These are phyloP conservation scores for Leptinotarsa tumamoca DNA, from an alignment of 2,888 invertebrate genomes.

Conservation along the genomic window DNA sequence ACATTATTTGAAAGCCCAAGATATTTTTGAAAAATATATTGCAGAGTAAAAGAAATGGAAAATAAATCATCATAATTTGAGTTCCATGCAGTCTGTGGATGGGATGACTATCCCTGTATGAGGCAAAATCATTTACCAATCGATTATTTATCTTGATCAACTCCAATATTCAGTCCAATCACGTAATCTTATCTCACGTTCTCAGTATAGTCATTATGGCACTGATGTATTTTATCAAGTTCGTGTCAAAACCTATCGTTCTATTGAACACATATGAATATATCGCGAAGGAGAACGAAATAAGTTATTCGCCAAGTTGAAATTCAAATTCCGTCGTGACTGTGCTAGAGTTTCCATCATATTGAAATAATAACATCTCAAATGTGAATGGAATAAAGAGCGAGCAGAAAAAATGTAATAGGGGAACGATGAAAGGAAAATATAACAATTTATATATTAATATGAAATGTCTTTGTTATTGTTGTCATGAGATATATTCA, in stretches of 20 bases:
- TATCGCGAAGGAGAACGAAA: slow-evolving; percentile 46
- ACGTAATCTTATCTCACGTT: slow-evolving; percentile 22
- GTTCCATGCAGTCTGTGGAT: neutral
- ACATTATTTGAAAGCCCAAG: too few species aligned
- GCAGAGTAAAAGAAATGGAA: too few species aligned
- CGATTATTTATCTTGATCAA: neutral
- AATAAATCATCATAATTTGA: too few species aligned
- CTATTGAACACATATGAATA: slow-evolving; percentile 35
- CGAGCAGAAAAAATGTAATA: slow-evolving; percentile 27
- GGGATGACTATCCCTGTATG: neutral
- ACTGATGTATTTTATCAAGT: slow-evolving; percentile 22
- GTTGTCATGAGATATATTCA: neutral
- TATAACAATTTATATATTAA: slow-evolving; percentile 17
- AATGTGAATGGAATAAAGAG: slow-evolving; percentile 34
- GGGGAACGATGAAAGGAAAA: slow-evolving; percentile 42
- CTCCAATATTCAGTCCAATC: slow-evolving; percentile 19
- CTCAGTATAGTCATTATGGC: slow-evolving; percentile 15
- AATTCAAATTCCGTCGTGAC: slow-evolving; percentile 35
- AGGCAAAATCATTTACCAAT: neutral
- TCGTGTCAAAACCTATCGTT: slow-evolving; percentile 38
- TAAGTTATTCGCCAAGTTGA: slow-evolving; percentile 34
- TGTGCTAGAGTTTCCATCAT: slow-evolving; percentile 42
- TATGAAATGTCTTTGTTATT: neutral
- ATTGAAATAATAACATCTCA: slow-evolving; percentile 43
- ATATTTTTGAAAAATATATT: too few species aligned